Conservation (phyloP, 2,888 invertebrate genomes). For the Drosophila lutescens region DNA sequence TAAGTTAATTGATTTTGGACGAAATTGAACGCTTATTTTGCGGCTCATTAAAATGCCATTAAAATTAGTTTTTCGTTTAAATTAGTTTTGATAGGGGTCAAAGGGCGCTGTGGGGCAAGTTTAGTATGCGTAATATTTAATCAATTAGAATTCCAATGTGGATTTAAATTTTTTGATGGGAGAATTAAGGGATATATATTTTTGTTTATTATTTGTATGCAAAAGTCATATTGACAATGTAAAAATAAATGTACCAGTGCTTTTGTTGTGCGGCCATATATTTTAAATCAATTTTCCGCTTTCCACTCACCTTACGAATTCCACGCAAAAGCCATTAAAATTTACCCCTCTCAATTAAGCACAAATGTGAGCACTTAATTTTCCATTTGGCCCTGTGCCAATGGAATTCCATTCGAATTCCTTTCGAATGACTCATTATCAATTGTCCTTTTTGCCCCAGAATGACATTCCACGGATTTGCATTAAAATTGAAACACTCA, state of each 20-base stretch:
- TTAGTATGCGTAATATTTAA: constrained; percentile 8
- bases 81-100: constrained; percentile 32
- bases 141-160: constrained; percentile 16
- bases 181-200: not conserved
- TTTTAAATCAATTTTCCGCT: constrained; percentile 12
- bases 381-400: constrained; percentile 30
- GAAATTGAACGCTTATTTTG: constrained; percentile 62
- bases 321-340: constrained; percentile 18
- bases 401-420: constrained; percentile 29
- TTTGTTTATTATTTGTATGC: not conserved
- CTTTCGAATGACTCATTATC: constrained; percentile 33
- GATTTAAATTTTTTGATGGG: not conserved
- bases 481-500: constrained; percentile 32
- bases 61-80: constrained; percentile 49
- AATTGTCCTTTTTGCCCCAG: constrained; percentile 19
- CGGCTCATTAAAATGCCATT: constrained; percentile 75
- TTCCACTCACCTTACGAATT: constrained; percentile 27
- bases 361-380: constrained; percentile 32
- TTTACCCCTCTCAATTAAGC: constrained; percentile 22
- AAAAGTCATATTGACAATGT: not conserved
- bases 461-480: constrained; percentile 37
- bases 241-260: too few relatives aligned
- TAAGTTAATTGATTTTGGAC: constrained; percentile 64
- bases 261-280: not conserved
- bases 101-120: not conserved